A percentile compares a stretch with the other conserved stretches of the same genome.
Conservation (phyloP, 2,888 invertebrate genomes). For the Drosophila macrothrix region DNA sequence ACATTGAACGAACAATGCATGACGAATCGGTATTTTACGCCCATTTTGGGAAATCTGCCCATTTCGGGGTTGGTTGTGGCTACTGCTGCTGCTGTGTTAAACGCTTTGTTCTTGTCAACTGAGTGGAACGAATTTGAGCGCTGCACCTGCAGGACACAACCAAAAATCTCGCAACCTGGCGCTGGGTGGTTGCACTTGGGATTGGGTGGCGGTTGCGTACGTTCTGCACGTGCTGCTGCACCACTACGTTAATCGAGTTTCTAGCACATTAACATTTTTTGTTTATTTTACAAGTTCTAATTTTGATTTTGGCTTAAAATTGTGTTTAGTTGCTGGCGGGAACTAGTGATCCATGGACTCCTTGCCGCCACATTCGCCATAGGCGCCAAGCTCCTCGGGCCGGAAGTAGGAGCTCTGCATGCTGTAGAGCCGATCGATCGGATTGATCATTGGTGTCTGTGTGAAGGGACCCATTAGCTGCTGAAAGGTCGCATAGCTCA, state of each 20-base stretch:
- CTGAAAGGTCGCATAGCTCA: conserved; percentile 85
- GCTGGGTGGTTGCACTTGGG: conserved; percentile 39
- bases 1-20: conserved; percentile 83
- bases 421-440: conserved; percentile 88
- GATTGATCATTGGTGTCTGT: conserved; percentile 86
- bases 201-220: conserved; percentile 9
- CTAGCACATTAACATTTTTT: conserved; percentile 69
- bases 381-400: conserved; percentile 86
- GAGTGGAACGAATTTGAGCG: conserved; percentile 82
- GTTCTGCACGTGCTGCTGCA: conserved; percentile 53
- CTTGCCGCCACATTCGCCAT: conserved; percentile 79
- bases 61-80: conserved; percentile 50
- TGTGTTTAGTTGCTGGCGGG: conserved; percentile 19
- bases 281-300: conserved; percentile 79
- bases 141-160: conserved; percentile 83
- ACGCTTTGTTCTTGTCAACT: conserved; percentile 84
- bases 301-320: conserved; percentile 81
- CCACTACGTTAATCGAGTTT: conserved; percentile 31
- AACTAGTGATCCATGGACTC: conserved; percentile 76
- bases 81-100: conserved; percentile 59
- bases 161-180: conserved; percentile 54
- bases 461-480: conserved; percentile 85
- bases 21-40: conserved; percentile 85
- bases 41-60: conserved; percentile 66
- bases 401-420: conserved; percentile 89